Evolutionary conservation across 2,888 invertebrate genomes (phyloP).

Genomic region (Mystacides longicornis): DNA sequence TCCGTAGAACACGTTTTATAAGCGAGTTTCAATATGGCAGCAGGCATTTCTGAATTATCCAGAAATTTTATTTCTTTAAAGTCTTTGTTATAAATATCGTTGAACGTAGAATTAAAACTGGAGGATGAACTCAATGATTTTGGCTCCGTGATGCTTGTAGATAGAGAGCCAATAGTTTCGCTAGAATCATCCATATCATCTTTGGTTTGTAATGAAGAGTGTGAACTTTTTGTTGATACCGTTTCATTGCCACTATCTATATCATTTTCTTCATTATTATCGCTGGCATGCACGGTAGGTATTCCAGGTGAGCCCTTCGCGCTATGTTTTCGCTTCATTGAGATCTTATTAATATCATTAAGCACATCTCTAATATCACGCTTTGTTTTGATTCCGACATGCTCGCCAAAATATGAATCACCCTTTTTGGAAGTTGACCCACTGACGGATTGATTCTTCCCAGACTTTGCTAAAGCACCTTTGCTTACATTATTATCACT

Average conservation of each 20-base stretch:
- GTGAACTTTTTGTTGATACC: slow-evolving; percentile 12
- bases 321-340: slow-evolving; percentile 42
- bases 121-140: slow-evolving; percentile 6
- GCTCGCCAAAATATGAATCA: neutral
- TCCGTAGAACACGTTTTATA: slow-evolving; percentile 78
- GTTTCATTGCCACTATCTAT: slow-evolving; percentile 7
- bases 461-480: slow-evolving; percentile 32
- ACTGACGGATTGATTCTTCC: slow-evolving; percentile 9
- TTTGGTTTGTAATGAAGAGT: slow-evolving; percentile 10
- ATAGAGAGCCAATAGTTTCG: neutral
- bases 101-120: slow-evolving; percentile 16
- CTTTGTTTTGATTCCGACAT: slow-evolving; percentile 31
- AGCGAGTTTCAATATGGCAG: slow-evolving; percentile 61
- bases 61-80: slow-evolving; percentile 33
- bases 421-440: slow-evolving; percentile 4
- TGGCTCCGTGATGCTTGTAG: neutral
- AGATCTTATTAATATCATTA: slow-evolving; percentile 43
- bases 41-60: slow-evolving; percentile 55
- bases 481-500: neutral
- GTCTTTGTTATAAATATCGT: slow-evolving; percentile 15
- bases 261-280: slow-evolving; percentile 27
- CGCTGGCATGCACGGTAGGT: neutral
- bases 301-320: slow-evolving; percentile 36
- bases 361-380: slow-evolving; percentile 44
- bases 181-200: neutral